Conservation (phyloP, 2,113 vertebrate species). For the Spermophilus dauricus region DNA sequence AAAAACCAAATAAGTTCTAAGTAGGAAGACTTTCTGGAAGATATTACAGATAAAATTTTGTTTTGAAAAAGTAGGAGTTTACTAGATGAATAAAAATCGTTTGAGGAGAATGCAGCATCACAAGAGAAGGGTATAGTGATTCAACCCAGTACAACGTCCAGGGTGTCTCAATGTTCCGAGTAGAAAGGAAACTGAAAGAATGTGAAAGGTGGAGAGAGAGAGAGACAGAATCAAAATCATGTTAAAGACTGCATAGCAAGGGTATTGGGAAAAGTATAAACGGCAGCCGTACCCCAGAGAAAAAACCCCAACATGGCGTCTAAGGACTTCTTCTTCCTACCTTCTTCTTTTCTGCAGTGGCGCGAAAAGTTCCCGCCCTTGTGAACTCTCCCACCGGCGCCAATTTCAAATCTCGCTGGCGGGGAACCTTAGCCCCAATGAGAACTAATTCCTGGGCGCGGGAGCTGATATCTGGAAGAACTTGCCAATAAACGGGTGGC, state of each 20-base stretch:
- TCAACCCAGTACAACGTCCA: background rate
- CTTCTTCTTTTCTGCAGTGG: too few relatives aligned
- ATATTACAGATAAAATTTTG: conserved; percentile 11
- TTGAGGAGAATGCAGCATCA: background rate
- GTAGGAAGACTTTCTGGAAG: background rate
- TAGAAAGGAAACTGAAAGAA: background rate
- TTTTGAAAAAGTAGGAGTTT: conserved; percentile 2
- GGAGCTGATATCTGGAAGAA: too few relatives aligned
- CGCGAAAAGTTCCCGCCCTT: too few relatives aligned
- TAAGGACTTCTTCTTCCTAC: too few relatives aligned
- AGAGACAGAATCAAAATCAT: background rate
- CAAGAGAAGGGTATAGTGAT: background rate
- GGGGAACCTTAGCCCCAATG: too few relatives aligned
- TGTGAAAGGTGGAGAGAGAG: background rate
- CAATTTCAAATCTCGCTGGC: too few relatives aligned
- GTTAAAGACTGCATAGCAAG: background rate
- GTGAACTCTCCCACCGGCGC: too few relatives aligned
- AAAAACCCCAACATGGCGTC: too few relatives aligned
- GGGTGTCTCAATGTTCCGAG: background rate
- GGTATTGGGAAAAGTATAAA: background rate
- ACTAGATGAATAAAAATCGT: background rate
- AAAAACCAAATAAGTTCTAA: background rate
- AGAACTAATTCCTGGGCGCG: too few relatives aligned
- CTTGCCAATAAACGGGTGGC: too few relatives aligned
- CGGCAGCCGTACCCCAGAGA: too few relatives aligned